A percentile compares a stretch with the other conserved stretches of the same genome.
Evolutionary conservation across 53 echinoderm and acorn worm genomes (phyloP).

Genomic region (Stichopus horrens): DNA sequence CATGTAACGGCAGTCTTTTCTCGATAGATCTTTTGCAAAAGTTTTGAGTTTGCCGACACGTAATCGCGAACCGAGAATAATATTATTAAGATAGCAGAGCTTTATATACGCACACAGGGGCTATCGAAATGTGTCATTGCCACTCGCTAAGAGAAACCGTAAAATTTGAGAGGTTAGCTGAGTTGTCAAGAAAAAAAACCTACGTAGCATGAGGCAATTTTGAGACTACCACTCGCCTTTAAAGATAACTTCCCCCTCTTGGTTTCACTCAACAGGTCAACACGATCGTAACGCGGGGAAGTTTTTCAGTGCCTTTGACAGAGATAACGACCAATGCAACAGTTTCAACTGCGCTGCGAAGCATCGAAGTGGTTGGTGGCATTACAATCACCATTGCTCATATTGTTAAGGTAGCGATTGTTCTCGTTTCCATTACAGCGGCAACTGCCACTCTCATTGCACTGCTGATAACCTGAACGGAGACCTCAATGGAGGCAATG

Average conservation of each 20-base stretch:
- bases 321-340: conserved; percentile 2
- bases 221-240: too few relatives aligned
- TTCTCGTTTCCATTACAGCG: not conserved
- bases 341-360: conserved; percentile 1
- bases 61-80: too few relatives aligned
- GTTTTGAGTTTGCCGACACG: too few relatives aligned
- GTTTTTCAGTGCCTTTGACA: not conserved
- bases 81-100: too few relatives aligned
- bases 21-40: too few relatives aligned
- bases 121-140: too few relatives aligned
- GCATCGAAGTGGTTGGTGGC: conserved; percentile 19
- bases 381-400: not conserved
- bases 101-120: too few relatives aligned
- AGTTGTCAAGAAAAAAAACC: too few relatives aligned
- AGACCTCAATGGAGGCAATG: not conserved
- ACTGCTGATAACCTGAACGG: conserved; percentile 13
- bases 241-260: not conserved
- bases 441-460: not conserved
- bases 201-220: too few relatives aligned
- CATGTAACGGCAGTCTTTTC: too few relatives aligned
- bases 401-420: not conserved
- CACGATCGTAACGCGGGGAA: not conserved
- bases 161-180: too few relatives aligned
- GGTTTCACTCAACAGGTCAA: not conserved
- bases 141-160: too few relatives aligned